Conservation (phyloP, 2,113 vertebrate genomes). For the Mustela nigripes region DNA sequence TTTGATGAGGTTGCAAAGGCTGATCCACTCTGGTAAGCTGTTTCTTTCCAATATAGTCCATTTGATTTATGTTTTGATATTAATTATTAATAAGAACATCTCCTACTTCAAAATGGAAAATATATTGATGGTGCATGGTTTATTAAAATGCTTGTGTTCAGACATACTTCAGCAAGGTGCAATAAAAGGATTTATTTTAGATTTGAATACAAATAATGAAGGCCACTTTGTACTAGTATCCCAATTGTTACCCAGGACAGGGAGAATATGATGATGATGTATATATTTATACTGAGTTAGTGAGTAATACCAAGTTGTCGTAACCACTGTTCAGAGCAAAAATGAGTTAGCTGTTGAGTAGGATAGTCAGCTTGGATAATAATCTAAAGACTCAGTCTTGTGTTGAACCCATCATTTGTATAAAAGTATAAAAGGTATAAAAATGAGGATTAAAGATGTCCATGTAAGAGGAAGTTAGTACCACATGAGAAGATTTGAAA, state of each 20-base stretch:
- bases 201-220: background rate
- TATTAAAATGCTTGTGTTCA: slow-evolving; percentile 57
- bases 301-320: background rate
- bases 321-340: background rate
- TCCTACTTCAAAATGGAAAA: slow-evolving; percentile 54
- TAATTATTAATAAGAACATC: slow-evolving; percentile 68
- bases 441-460: background rate
- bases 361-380: background rate
- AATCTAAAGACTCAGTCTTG: background rate
- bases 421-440: background rate
- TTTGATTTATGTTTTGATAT: slow-evolving; percentile 45
- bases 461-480: background rate
- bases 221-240: background rate
- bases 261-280: background rate
- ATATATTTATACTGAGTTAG: background rate
- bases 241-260: background rate
- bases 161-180: background rate
- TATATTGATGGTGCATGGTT: background rate
- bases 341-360: background rate
- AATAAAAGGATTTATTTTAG: slow-evolving; percentile 43
- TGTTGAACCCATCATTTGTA: background rate
- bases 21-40: slow-evolving; percentile 97
- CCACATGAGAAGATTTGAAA: background rate
- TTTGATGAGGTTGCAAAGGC: slow-evolving; percentile 94
- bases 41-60: slow-evolving; percentile 42